These are phyloP conservation scores for Chaetodon trifascialis DNA, from an alignment of 2,113 vertebrate genomes.

Conservation along the genomic window DNA sequence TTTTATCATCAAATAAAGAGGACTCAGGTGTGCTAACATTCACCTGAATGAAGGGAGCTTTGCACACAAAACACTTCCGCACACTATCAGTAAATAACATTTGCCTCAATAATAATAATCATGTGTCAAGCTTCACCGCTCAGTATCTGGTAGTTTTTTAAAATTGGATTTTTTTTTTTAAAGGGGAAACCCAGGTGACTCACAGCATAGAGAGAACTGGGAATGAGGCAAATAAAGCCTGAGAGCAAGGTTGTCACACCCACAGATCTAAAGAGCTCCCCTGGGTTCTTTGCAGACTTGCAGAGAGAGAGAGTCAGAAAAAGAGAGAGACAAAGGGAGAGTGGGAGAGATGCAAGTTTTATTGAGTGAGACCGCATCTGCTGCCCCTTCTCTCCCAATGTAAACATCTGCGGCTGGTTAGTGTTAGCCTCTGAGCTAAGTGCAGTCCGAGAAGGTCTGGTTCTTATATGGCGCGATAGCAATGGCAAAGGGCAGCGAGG, in stretches of 20 bases:
- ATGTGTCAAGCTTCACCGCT: constrained; percentile 31
- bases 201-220: constrained; percentile 64
- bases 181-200: constrained; percentile 80
- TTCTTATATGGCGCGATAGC: constrained; percentile 83
- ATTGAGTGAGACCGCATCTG: constrained; percentile 84
- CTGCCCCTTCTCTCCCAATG: constrained; percentile 78
- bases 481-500: constrained; percentile 82
- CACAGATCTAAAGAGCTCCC: constrained; percentile 79
- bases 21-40: constrained; percentile 88
- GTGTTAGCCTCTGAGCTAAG: constrained; percentile 87
- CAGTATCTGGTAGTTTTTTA: constrained; percentile 43
- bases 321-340: constrained; percentile 75
- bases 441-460: constrained; percentile 81
- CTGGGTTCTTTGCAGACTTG: constrained; percentile 70
- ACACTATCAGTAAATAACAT: constrained; percentile 50
- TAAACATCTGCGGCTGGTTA: constrained; percentile 87
- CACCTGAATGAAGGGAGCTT: constrained; percentile 63
- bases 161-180: constrained; percentile 30
- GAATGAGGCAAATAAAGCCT: constrained; percentile 73
- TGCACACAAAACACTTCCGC: constrained; percentile 69
- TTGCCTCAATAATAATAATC: constrained; percentile 41
- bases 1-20: constrained; percentile 86
- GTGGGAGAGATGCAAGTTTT: constrained; percentile 82
- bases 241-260: constrained; percentile 76
- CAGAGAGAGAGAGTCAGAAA: constrained; percentile 55